phyloP scores from a whole-genome alignment of 2,888 invertebrate genomes.

The Caenorhabditis doughertyi region DNA sequence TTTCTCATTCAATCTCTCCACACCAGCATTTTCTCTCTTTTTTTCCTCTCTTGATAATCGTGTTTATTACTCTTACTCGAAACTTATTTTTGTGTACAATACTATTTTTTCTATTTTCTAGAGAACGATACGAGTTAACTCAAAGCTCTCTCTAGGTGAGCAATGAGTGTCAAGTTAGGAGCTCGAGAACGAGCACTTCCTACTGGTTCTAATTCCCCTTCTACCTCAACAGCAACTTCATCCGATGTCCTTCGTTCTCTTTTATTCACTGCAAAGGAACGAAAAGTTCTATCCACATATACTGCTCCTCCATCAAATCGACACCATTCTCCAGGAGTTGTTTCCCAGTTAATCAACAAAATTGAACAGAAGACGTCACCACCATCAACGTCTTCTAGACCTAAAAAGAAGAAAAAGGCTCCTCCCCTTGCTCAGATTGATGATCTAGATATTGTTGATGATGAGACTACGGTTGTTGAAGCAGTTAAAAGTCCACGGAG shows the following conservation, averaged over 20 bases:
- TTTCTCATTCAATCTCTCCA: conserved; percentile 21
- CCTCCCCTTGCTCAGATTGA: conserved; percentile 59
- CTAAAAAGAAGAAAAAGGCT: conserved; percentile 44
- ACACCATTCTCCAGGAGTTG: conserved; percentile 56
- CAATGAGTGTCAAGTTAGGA: conserved; percentile 51
- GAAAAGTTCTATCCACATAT: conserved; percentile 46
- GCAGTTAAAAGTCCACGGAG: conserved; percentile 45
- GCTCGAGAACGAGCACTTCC: conserved; percentile 41
- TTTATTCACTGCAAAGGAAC: conserved; percentile 47
- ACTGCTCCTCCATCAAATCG: conserved; percentile 50
- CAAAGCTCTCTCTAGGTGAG: conserved; percentile 32
- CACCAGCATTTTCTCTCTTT: not conserved
- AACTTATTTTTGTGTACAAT: conserved; percentile 18
- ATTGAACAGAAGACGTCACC: conserved; percentile 65
- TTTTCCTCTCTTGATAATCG: conserved; percentile 27
- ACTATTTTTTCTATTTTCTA: conserved; percentile 26
- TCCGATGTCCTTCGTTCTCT: conserved; percentile 37
- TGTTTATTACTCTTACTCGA: conserved; percentile 14
- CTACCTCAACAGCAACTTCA: conserved; percentile 38
- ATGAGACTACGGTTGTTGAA: conserved; percentile 49
- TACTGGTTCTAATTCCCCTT: conserved; percentile 18
- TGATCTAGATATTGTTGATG: conserved; percentile 63
- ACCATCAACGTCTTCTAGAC: conserved; percentile 27
- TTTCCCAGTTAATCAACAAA: conserved; percentile 63
- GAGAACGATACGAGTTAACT: conserved; percentile 52